Conservation (phyloP, 2,113 vertebrate species). For the Cavia aperea region DNA sequence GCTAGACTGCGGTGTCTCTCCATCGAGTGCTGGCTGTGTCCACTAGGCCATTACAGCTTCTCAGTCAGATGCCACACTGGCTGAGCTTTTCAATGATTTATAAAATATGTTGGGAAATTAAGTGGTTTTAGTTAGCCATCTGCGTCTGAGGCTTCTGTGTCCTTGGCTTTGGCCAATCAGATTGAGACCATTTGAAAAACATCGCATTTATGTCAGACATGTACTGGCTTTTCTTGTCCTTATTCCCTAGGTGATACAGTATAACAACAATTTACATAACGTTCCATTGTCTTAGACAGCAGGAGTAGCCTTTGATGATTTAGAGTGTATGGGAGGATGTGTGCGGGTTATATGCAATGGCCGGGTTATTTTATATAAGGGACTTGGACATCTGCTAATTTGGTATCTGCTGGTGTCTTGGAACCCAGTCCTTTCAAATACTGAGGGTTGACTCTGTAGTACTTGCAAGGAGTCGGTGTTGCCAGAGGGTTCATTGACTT, state of each 20-base stretch:
- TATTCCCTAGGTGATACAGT: background rate
- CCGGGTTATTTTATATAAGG: background rate
- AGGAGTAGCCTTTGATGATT: background rate
- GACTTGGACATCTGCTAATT: background rate
- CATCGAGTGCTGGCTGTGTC: background rate
- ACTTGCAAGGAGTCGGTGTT: background rate
- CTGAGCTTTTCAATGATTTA: background rate
- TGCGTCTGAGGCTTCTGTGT: background rate
- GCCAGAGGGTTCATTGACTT: constrained; percentile 10
- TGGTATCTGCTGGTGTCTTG: background rate
- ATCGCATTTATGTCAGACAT: background rate
- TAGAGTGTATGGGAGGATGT: background rate
- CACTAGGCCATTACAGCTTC: background rate
- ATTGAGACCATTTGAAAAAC: background rate
- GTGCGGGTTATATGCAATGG: background rate
- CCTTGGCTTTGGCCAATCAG: background rate
- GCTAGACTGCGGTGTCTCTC: background rate
- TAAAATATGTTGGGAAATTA: constrained; percentile 8
- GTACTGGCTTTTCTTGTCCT: background rate
- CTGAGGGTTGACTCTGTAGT: background rate
- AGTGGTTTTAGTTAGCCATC: background rate
- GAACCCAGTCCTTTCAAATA: background rate
- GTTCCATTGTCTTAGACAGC: background rate
- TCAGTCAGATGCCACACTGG: background rate
- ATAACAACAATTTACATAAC: background rate